phyloP scores from a whole-genome alignment of 2,888 invertebrate genomes.

The Polyommatus iphigenia region DNA sequence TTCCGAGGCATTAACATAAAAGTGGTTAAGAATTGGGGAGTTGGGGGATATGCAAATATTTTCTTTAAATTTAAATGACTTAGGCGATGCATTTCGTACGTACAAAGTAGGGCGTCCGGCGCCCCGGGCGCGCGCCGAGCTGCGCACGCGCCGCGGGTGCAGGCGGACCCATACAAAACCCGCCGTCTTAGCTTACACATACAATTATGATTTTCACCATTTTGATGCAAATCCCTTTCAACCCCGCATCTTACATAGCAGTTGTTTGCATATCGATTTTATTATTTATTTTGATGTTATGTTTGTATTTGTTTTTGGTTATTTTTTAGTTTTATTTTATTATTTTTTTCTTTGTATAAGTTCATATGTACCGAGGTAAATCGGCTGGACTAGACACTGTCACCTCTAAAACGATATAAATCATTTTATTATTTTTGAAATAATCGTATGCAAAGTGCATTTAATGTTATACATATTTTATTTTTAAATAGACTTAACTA shows the following conservation, averaged over 20 bases:
- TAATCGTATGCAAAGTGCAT: slow-evolving; percentile 76
- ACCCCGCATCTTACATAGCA: slow-evolving; percentile 24
- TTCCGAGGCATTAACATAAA: slow-evolving; percentile 69
- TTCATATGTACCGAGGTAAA: slow-evolving; percentile 53
- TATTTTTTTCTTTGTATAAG: slow-evolving; percentile 66
- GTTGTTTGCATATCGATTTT: slow-evolving; percentile 76
- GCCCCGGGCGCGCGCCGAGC: slow-evolving; percentile 49
- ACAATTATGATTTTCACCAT: slow-evolving; percentile 51
- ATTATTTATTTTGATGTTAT: slow-evolving; percentile 66
- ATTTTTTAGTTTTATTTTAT: slow-evolving; percentile 66
- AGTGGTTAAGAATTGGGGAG: slow-evolving; percentile 69
- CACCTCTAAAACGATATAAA: slow-evolving; percentile 76
- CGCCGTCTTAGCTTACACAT: slow-evolving; percentile 30
- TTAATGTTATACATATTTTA: slow-evolving; percentile 75
- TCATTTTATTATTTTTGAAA: slow-evolving; percentile 75
- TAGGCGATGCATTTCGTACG: slow-evolving; percentile 41
- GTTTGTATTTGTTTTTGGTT: slow-evolving; percentile 78
- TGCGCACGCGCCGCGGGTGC: slow-evolving; percentile 70
- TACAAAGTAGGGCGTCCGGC: slow-evolving; percentile 51
- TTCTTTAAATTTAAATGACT: slow-evolving; percentile 67
- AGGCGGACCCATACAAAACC: slow-evolving; percentile 46
- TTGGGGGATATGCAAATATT: slow-evolving; percentile 80
- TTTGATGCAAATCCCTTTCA: slow-evolving; percentile 64
- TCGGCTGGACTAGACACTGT: slow-evolving; percentile 60
- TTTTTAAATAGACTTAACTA: slow-evolving; percentile 66